These are phyloP conservation scores for Andrena camellia DNA, from an alignment of 2,888 invertebrate species.

Conservation along the genomic window DNA sequence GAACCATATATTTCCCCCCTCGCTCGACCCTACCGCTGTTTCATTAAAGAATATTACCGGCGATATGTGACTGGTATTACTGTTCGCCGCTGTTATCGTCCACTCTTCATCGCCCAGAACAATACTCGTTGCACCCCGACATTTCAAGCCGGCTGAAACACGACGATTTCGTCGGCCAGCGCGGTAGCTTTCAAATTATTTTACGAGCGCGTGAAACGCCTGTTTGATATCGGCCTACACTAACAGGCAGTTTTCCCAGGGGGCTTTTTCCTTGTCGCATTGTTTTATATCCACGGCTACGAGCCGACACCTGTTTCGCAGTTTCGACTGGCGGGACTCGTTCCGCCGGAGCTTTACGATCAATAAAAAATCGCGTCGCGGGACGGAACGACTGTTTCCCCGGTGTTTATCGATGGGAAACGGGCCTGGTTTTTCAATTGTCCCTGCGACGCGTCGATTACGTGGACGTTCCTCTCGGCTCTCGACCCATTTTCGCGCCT, in stretches of 20 bases:
- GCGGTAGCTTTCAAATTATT: slow-evolving; percentile 31
- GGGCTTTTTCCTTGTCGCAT: slow-evolving; percentile 13
- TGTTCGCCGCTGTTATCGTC: not conserved
- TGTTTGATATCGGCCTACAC: not conserved
- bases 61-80: slow-evolving; percentile 14
- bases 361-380: slow-evolving; percentile 38
- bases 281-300: slow-evolving; percentile 28
- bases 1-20: not conserved
- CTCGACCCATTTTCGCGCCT: not conserved
- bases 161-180: not conserved
- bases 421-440: not conserved
- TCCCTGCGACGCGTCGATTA: not conserved
- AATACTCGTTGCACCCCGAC: not conserved
- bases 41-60: slow-evolving; percentile 10
- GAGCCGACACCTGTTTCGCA: slow-evolving; percentile 32
- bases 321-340: slow-evolving; percentile 31
- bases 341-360: slow-evolving; percentile 31
- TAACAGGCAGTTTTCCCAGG: slow-evolving; percentile 1
- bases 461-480: not conserved
- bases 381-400: not conserved
- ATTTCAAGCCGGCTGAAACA: not conserved
- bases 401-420: slow-evolving; percentile 14
- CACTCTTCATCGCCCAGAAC: not conserved
- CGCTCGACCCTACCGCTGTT: not conserved
- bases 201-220: slow-evolving; percentile 4